Percentiles rank a stretch among this genome's conserved stretches.
Evolutionary conservation across 2,113 vertebrate species (phyloP).

Genomic region (Malurus cyaneus): DNA sequence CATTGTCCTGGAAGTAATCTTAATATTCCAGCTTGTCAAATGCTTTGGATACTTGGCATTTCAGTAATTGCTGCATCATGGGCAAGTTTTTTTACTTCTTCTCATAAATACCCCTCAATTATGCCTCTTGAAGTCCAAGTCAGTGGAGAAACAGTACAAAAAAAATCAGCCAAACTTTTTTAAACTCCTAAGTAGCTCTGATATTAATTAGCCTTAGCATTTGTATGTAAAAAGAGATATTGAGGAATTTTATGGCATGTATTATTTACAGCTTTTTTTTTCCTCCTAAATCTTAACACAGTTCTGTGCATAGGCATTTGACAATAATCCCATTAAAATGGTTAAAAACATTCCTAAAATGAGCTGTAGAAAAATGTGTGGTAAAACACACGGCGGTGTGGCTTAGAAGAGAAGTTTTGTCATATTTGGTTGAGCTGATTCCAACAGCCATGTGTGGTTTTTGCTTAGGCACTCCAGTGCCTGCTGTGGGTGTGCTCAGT

Average conservation of each 20-base stretch:
- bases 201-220: not conserved
- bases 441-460: not conserved
- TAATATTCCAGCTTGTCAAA: not conserved
- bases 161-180: not conserved
- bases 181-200: not conserved
- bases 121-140: not conserved
- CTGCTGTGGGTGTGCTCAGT: not conserved
- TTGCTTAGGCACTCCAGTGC: not conserved
- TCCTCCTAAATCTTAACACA: not conserved
- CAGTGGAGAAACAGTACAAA: not conserved
- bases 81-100: not conserved
- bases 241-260: not conserved
- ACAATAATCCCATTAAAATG: not conserved
- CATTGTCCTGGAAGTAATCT: not conserved
- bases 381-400: not conserved
- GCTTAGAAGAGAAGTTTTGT: not conserved
- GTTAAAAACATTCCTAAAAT: not conserved
- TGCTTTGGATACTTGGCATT: not conserved
- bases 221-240: not conserved
- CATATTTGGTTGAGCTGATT: not conserved
- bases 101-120: not conserved
- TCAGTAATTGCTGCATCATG: not conserved
- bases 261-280: not conserved
- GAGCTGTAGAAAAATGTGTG: not conserved
- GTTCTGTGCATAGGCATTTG: not conserved